These are phyloP conservation scores for Hydrolagus affinis DNA, from an alignment of 2,113 vertebrate genomes.

Conservation along the genomic window DNA sequence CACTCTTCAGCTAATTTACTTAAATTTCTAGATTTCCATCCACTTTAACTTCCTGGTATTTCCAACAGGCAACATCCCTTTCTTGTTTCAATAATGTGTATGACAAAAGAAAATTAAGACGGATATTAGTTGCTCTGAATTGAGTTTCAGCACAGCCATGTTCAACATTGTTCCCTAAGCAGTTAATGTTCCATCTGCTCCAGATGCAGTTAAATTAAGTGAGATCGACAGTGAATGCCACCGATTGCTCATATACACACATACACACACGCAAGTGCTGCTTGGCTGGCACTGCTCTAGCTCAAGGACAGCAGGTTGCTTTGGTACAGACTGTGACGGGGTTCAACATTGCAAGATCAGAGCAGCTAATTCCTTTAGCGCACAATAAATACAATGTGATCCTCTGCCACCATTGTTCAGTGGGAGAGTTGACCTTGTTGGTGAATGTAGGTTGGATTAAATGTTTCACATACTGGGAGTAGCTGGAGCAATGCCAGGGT, in stretches of 20 bases:
- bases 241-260: neutral
- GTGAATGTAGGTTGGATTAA: constrained; percentile 16
- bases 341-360: neutral
- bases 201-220: constrained; percentile 14
- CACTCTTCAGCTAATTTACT: neutral
- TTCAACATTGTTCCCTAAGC: neutral
- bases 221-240: neutral
- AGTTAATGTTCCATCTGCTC: neutral
- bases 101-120: neutral
- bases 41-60: neutral
- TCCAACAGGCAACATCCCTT: neutral
- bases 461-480: constrained; percentile 11
- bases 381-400: constrained; percentile 11
- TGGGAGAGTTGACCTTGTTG: constrained; percentile 25
- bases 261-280: neutral
- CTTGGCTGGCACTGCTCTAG: neutral
- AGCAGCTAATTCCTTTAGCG: neutral
- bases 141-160: neutral
- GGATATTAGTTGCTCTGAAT: neutral
- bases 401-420: neutral
- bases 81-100: neutral
- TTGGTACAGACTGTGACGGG: neutral
- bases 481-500: neutral
- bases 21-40: neutral
- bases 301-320: neutral